Percentiles rank a stretch among this genome's conserved stretches.
Evolutionary conservation across 2,113 vertebrate genomes (phyloP).

Genomic region (Myodes glareolus): DNA sequence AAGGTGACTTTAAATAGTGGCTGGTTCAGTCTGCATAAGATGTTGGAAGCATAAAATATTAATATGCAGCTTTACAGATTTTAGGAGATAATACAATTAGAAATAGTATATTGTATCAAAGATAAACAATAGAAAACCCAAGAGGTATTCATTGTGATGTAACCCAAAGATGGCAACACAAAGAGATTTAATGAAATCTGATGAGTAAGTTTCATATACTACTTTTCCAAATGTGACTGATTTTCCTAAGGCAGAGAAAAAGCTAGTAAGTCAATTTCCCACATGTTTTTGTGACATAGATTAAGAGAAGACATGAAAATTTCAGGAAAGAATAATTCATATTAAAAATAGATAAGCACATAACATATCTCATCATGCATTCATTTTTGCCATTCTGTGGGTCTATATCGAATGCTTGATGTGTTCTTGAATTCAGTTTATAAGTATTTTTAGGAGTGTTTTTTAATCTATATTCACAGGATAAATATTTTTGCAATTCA

Average conservation of each 20-base stretch:
- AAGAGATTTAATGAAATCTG: background rate
- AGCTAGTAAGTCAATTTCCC: accelerated
- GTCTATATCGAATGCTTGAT: background rate
- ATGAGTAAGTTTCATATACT: too few relatives aligned
- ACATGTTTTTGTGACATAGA: background rate
- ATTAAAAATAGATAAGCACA: background rate
- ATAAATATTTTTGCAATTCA: too few relatives aligned
- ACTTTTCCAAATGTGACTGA: too few relatives aligned
- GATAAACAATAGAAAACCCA: background rate
- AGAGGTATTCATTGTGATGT: too few relatives aligned
- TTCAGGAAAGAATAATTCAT: background rate
- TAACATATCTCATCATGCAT: background rate
- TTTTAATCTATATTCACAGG: too few relatives aligned
- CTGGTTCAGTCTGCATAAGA: background rate
- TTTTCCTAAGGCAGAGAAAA: background rate
- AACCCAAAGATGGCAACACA: background rate
- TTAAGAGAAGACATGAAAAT: background rate
- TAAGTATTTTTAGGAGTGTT: too few relatives aligned
- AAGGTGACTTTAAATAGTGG: background rate
- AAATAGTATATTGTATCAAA: background rate
- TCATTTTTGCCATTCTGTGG: background rate
- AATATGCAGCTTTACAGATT: background rate
- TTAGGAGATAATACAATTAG: background rate
- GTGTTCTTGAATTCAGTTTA: too few relatives aligned
- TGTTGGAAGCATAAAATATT: background rate